Conservation (phyloP, 1,140 invertebrate genomes). For the Reticulitermes speratus region DNA sequence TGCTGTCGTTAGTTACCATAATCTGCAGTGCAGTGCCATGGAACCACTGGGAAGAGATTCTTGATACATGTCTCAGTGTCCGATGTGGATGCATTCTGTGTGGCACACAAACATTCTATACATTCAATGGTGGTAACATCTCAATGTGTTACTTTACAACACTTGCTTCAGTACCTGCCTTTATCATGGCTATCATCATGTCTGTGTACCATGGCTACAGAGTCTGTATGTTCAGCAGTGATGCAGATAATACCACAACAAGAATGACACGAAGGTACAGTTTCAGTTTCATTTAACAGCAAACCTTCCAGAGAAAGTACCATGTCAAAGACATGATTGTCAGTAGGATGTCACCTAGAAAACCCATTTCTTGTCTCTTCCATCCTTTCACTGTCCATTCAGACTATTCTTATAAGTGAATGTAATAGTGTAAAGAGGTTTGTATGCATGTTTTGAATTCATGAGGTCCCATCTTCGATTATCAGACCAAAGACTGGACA, state of each 20-base stretch:
- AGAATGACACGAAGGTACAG: background rate
- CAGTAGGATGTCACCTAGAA: no score
- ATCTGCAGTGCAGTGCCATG: slow-evolving; percentile 59
- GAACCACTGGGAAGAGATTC: slow-evolving; percentile 63
- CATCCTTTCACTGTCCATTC: no score
- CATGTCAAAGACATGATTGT: no score
- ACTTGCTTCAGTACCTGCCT: slow-evolving; percentile 57
- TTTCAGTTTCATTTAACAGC: no score
- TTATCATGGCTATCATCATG: slow-evolving; percentile 56
- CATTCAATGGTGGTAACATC: slow-evolving; percentile 64
- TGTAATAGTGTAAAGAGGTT: no score
- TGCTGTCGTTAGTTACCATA: slow-evolving; percentile 53
- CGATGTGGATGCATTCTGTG: slow-evolving; percentile 68
- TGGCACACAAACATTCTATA: slow-evolving; percentile 56
- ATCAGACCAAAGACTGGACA: no score
- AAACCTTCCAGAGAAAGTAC: no score
- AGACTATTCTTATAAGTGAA: no score
- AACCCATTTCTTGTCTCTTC: no score
- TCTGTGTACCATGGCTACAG: slow-evolving; percentile 64
- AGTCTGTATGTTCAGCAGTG: slow-evolving; percentile 52
- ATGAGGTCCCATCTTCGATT: no score
- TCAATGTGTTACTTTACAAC: slow-evolving; percentile 61
- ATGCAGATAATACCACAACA: background rate
- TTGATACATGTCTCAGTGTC: slow-evolving; percentile 59
- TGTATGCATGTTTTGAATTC: no score